These are phyloP conservation scores for Lithosia quadra DNA, from an alignment of 2,888 invertebrate genomes.

Conservation along the genomic window DNA sequence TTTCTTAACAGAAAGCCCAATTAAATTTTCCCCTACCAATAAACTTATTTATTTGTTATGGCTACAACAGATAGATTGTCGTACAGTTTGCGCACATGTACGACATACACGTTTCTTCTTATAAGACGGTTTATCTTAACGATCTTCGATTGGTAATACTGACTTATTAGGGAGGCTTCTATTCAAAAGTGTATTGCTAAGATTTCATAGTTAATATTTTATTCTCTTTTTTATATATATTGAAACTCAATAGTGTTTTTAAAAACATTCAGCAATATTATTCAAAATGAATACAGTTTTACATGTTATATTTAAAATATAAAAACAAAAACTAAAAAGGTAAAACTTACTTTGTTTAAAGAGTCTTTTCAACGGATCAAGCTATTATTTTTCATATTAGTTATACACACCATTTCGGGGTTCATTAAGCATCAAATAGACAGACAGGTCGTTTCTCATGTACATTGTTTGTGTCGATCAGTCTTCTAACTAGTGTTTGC, in stretches of 20 bases:
- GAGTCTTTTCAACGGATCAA: slow-evolving; percentile 49
- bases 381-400: slow-evolving; percentile 74
- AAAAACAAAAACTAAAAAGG: slow-evolving; percentile 1
- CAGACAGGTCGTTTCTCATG: slow-evolving; percentile 78
- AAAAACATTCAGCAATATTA: not conserved
- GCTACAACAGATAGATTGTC: not conserved
- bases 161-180: not conserved
- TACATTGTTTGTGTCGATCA: slow-evolving; percentile 74
- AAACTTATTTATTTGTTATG: not conserved
- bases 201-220: not conserved
- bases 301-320: not conserved
- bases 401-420: slow-evolving; percentile 72
- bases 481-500: slow-evolving; percentile 79
- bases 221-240: not conserved
- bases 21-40: not conserved
- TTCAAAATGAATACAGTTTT: slow-evolving; percentile 1
- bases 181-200: not conserved
- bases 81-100: not conserved
- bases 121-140: not conserved
- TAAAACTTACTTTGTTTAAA: slow-evolving; percentile 14
- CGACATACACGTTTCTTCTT: not conserved
- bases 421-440: slow-evolving; percentile 77
- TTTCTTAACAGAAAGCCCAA: not conserved
- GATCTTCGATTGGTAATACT: not conserved
- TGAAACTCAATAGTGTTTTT: not conserved